Percentiles rank a stretch among this genome's conserved stretches.
Conservation (phyloP, 2,888 invertebrate genomes). For the Coelopa pilipes region DNA sequence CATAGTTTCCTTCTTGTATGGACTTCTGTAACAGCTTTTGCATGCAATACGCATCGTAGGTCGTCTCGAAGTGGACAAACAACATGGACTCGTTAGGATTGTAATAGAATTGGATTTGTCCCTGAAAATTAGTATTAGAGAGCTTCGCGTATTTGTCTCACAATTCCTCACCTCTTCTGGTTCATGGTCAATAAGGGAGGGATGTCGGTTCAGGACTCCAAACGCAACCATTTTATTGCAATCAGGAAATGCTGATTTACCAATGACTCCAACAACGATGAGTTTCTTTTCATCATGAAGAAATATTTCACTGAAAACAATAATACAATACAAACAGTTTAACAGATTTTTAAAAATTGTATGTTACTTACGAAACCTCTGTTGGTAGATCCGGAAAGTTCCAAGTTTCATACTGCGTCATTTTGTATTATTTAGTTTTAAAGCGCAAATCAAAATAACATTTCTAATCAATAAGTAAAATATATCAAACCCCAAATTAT, state of each 20-base stretch:
- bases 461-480: too few species aligned
- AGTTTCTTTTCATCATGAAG: constrained; percentile 54
- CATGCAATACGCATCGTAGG: constrained; percentile 60
- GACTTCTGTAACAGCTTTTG: constrained; percentile 51
- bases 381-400: constrained; percentile 55
- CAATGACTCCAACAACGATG: constrained; percentile 64
- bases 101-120: constrained; percentile 72
- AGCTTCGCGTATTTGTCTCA: not conserved
- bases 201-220: constrained; percentile 54
- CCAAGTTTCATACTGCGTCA: constrained; percentile 55
- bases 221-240: constrained; percentile 65
- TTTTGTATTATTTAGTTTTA: constrained; percentile 33
- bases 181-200: constrained; percentile 51
- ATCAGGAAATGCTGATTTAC: constrained; percentile 59
- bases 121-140: constrained; percentile 58
- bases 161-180: constrained; percentile 49
- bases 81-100: constrained; percentile 69
- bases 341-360: too few species aligned
- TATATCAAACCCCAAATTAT: too few species aligned
- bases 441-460: too few species aligned
- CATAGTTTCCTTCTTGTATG: constrained; percentile 61
- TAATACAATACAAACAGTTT: not conserved
- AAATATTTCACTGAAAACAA: constrained; percentile 54
- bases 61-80: constrained; percentile 69
- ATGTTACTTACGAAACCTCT: constrained; percentile 52